Evolutionary conservation across 2,888 invertebrate species (phyloP).

Genomic region (Leucophora obtusa): DNA sequence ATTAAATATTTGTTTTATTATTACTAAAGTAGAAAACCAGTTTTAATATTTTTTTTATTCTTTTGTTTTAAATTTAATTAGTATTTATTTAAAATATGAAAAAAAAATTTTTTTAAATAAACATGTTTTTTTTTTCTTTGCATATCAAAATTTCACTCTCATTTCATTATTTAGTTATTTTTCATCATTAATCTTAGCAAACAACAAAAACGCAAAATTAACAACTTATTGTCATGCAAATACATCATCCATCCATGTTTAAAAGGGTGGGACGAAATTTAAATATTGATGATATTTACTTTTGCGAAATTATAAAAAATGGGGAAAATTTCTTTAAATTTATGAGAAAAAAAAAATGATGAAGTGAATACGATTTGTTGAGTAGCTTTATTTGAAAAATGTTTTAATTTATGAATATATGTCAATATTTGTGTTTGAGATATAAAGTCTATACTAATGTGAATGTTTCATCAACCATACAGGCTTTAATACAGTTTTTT

Average conservation of each 20-base stretch:
- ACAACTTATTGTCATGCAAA: constrained; percentile 42
- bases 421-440: too few relatives aligned
- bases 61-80: not conserved
- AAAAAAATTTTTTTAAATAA: not conserved
- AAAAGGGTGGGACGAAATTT: too few relatives aligned
- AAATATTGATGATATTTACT: too few relatives aligned
- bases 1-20: not conserved
- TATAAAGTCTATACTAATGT: not conserved
- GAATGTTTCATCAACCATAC: not conserved
- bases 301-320: too few relatives aligned
- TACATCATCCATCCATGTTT: not conserved
- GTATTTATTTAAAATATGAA: not conserved
- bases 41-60: not conserved
- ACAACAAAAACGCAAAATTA: constrained; percentile 4
- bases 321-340: too few relatives aligned
- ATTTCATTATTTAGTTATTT: constrained; percentile 1
- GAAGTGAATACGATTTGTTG: too few relatives aligned
- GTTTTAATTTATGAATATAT: too few relatives aligned
- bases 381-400: too few relatives aligned
- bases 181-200: not conserved
- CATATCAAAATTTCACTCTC: constrained; percentile 33
- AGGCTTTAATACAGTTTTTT: not conserved
- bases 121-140: not conserved
- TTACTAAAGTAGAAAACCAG: not conserved
- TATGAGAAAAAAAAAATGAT: too few relatives aligned